Evolutionary conservation across 2,888 invertebrate species (phyloP).

Genomic region (Yponomeuta sedellus): DNA sequence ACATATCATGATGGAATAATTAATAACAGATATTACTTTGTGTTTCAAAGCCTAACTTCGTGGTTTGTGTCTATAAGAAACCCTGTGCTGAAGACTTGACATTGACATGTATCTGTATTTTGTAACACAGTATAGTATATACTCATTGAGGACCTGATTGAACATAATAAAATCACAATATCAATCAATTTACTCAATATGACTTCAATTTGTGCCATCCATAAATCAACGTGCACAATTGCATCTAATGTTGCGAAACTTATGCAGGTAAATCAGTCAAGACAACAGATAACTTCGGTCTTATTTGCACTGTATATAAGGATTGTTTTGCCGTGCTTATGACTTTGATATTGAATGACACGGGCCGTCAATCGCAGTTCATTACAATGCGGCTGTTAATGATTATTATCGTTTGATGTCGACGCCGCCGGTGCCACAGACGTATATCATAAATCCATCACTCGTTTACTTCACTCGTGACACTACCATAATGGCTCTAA

Average conservation of each 20-base stretch:
- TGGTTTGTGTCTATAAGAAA: neutral
- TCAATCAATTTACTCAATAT: neutral
- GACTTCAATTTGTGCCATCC: constrained; percentile 8
- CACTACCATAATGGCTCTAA: constrained; percentile 55
- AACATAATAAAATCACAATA: neutral
- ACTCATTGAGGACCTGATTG: neutral
- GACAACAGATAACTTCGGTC: neutral
- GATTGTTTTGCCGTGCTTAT: neutral
- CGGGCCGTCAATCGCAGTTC: constrained; percentile 29
- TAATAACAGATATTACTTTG: too few relatives aligned
- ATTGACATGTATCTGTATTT: neutral
- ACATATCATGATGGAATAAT: too few relatives aligned
- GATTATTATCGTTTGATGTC: constrained; percentile 27
- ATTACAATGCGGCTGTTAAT: constrained; percentile 36
- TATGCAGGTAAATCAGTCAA: neutral
- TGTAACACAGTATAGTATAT: neutral
- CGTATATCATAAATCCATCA: constrained; percentile 46
- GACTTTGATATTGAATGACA: neutral
- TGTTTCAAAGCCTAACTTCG: neutral
- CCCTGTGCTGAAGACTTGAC: neutral
- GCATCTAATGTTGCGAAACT: constrained; percentile 14
- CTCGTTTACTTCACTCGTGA: constrained; percentile 47
- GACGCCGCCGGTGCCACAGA: constrained; percentile 34
- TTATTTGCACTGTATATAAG: neutral
- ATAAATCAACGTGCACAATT: constrained; percentile 16